Evolutionary conservation across 1,140 invertebrate genomes (phyloP), one percentile per base, ranked within the genome.

Genomic region (Drosophila miranda): DNA sequence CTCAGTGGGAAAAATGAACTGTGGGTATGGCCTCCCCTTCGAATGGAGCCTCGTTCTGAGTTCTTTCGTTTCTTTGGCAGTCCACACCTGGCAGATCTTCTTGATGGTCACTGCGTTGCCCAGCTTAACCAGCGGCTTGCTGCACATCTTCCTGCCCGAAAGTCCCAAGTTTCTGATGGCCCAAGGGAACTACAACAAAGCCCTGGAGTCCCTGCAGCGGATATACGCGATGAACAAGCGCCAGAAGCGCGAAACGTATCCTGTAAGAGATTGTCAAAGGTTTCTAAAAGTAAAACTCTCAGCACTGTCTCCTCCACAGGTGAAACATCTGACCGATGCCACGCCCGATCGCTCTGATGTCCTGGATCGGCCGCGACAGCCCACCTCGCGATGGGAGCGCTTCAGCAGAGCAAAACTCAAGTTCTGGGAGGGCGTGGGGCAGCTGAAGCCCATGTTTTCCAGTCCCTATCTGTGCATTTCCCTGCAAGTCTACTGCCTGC

Each of bases 151-250:
- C 69, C 91, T 96, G 13, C 94, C 95, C 0, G 96, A 97, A 86
- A 96, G 95, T 83, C 96, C 96, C 14, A 96, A 96, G 90, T 97
- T 95, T 87, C 91, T 96, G 0, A 95, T 97, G 93, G 93, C 94
- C 0, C 92, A 93, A 82, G 94, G 95, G 57, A 92, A 93, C 41
- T 95, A 94, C 61, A 91, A 93, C 0, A 93, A 95, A 69, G 95
- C 95, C 91, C 13, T 84, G 11, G 21, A 13, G 2, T 62, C 58
- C 0, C 28, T 89, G 13, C 72, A 78, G 26, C 52, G 52, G 0
- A 74, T 89, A n/a, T 89, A 89, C 9, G 44, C 73, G 6, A 13
- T 89, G 3, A 96, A 96, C 69, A 94, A 93, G 9, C 93, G 93
- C 4, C 92, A 93, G 69, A 89, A 93, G 2, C 78, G 89, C n/a